Conservation (phyloP, 2,888 invertebrate genomes). For the Zaprionus bogoriensis region DNA sequence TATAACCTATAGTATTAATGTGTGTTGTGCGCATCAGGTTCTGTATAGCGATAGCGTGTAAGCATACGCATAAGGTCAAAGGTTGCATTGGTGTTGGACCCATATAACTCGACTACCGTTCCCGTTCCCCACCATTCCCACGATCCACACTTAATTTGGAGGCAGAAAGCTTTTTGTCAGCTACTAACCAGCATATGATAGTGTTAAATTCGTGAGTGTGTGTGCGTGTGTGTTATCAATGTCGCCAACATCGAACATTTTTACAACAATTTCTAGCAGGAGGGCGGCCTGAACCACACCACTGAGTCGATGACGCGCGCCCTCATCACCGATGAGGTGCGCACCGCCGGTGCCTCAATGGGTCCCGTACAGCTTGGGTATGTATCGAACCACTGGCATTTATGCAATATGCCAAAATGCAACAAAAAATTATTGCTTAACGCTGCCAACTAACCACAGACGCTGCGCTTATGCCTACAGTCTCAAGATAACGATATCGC, state of each 20-base stretch:
- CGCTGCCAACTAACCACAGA: conserved; percentile 33
- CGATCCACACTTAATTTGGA: conserved; percentile 11
- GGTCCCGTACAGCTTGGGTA: conserved; percentile 98
- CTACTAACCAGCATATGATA: not conserved
- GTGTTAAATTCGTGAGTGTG: conserved; percentile 4
- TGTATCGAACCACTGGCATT: conserved; percentile 83
- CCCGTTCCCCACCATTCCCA: not conserved
- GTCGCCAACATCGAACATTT: conserved; percentile 55
- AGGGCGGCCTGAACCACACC: conserved; percentile 90
- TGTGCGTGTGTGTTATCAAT: conserved; percentile 13
- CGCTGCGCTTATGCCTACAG: conserved; percentile 17
- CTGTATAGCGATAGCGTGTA: conserved; percentile 9
- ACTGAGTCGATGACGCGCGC: conserved; percentile 97
- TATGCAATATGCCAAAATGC: conserved; percentile 22
- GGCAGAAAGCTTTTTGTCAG: conserved; percentile 26
- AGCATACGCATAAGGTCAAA: conserved; percentile 25
- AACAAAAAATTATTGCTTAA: conserved; percentile 76
- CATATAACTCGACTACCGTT: not conserved
- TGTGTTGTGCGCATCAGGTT: conserved; percentile 3
- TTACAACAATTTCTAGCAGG: conserved; percentile 82
- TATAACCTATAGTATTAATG: conserved; percentile 9
- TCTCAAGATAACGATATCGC: conserved; percentile 6
- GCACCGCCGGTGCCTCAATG: conserved; percentile 90
- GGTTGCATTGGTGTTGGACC: conserved; percentile 55
- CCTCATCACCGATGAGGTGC: conserved; percentile 96